Evolutionary conservation across 2,888 invertebrate species (phyloP).

Genomic region (Zygaena filipendulae): DNA sequence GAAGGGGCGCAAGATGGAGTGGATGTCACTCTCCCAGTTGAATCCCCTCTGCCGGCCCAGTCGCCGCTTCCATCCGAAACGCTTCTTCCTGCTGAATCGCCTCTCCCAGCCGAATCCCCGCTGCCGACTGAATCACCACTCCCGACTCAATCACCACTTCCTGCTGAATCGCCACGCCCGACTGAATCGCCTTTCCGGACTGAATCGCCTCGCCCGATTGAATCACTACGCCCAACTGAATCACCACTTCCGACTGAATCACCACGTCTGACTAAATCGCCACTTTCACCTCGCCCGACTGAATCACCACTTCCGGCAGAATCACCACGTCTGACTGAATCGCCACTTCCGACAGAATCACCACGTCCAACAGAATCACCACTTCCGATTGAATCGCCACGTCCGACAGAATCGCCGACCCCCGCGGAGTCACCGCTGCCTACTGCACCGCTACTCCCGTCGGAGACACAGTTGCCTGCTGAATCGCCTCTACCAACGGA

Average conservation of each 20-base stretch:
- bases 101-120: conserved; percentile 22
- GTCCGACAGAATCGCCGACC: conserved; percentile 16
- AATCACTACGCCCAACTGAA: conserved; percentile 21
- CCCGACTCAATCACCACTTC: conserved; percentile 20
- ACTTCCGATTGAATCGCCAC: conserved; percentile 23
- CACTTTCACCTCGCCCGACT: conserved; percentile 11
- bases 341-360: conserved; percentile 17
- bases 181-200: conserved; percentile 1
- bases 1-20: conserved; percentile 11
- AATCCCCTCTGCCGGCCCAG: conserved; percentile 14
- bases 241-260: conserved; percentile 20
- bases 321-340: conserved; percentile 20
- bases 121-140: conserved; percentile 18
- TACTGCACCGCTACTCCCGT: conserved; percentile 18
- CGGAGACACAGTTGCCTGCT: conserved; percentile 1
- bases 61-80: conserved; percentile 16
- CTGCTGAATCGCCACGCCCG: conserved; percentile 18
- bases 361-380: conserved; percentile 16
- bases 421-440: conserved; percentile 17
- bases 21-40: conserved; percentile 6
- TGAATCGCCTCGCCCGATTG: conserved; percentile 15
- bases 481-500: conserved; percentile 17
- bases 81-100: conserved; percentile 16
- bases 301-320: conserved; percentile 22
- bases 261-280: conserved; percentile 21